Base-by-base conservation (phyloP, 2,797 vertebrate genomes). In the Linurgus olivaceus region DNA sequence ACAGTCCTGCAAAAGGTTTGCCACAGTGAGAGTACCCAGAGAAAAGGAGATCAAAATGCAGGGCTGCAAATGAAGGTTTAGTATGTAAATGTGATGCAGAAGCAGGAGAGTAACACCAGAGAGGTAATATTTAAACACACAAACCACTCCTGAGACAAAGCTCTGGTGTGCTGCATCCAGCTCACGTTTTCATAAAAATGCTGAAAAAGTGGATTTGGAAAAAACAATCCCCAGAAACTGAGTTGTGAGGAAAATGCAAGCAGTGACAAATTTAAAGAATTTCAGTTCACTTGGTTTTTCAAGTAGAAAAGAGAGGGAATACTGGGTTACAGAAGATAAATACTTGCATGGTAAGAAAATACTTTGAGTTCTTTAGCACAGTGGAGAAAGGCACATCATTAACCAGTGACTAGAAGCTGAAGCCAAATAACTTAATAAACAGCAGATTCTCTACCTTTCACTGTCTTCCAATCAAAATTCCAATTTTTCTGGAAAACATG, bases 341-440 rank as follows among this genome's bases (percentile, higher is more conserved):
- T 48, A 52, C 73, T 54, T 74, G 52, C 52, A 47, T 3, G 52
- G 76, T 63, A 71, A 90, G 70, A 93, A 71, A 94, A 92, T 17
- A 95, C 80, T 87, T 62, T 2, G 52, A 82, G 78, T 63, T 87
- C 81, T 74, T 80, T 5, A 95, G 48, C 50, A 31, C 0, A 70
- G 66, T 40, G 70, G 47, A 75, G 73, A 84, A 93, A 75, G 37
- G 45, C 88, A 86, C 72, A 78, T 35, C 76, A 73, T 31, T 52
- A 94, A 94, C 61, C 48, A 90, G 45, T 10, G 62, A 61, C 66
- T 61, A 33, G 61, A 86, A 88, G 47, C 70, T 75, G 51, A 77
- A 86, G 93, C 62, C 90, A 90, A 81, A 45, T 75, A 92, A 90
- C 78, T 95, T 65, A 87, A 95, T 74, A 91, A 93, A 79, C 62